Base-by-base conservation (phyloP, 1,140 invertebrate genomes). In the Macrosteles quadrilineatus region DNA sequence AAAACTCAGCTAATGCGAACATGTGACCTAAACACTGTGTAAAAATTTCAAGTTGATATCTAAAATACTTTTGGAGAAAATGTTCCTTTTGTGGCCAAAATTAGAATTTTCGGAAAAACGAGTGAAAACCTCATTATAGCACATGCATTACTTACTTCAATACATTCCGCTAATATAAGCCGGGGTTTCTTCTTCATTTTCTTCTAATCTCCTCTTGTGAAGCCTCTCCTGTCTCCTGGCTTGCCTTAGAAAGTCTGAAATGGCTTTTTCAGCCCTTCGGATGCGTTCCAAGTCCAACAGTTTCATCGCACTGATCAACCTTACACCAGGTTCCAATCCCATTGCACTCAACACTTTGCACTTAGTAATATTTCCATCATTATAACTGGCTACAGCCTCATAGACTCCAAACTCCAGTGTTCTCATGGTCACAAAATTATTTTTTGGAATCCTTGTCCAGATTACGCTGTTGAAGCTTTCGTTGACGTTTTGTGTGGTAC, bases 391-490 rank as follows among this genome's bases (percentile, higher is more conserved):
- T 25, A 71, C 31, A 14, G 71, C 71, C 12, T 71, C 71, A 69
- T 70, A 69, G 6, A 45, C 30, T 19, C 71, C 62, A 6, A 66
- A 17, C 66, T 55, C 66, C 40, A 70, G 32, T 12, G 45, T 66
- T 25, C 50, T 23, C 30, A 65, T 1, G 9, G 30, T 19, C n/a
- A 70, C 69, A 57, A 72, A 72, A 12, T 11, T 62, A 6, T 32
- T 31, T 53, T 70, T 70, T 6, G 57, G 68, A 2, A 70, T 19
- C 2, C 69, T 36, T 1, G 31, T 25, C 36, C 59, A 70, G 23
- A 70, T 70, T 2, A 63, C 29, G 31, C 66, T 70, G 69, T 70
- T 70, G 4, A 70, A 19, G 17, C 59, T 55, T 45, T 72, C 40
- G 30, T 59, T 65, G 1, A 21, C 4, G 32, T 70, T 66, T 57